Conservation (phyloP, 2,797 vertebrate genomes). For the Hephaestus fuliginosus region DNA sequence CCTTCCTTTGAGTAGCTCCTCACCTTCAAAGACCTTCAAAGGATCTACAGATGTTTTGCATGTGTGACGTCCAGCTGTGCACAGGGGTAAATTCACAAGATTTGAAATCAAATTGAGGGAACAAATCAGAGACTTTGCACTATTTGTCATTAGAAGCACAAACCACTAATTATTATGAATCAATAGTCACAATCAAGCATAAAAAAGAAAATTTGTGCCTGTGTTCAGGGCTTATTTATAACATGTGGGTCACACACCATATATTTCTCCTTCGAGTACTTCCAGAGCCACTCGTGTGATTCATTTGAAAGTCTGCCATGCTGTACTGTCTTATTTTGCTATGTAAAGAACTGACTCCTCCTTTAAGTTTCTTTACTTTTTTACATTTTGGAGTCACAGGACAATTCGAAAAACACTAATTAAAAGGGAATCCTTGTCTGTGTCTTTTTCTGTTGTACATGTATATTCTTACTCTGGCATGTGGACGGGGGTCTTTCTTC, state of each 20-base stretch:
- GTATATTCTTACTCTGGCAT: slow-evolving; percentile 30
- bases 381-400: slow-evolving; percentile 36
- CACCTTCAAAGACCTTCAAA: slow-evolving; percentile 27
- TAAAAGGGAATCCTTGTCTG: slow-evolving; percentile 68
- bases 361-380: slow-evolving; percentile 14
- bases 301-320: slow-evolving; percentile 28
- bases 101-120: slow-evolving; percentile 21
- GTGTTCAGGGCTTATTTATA: slow-evolving; percentile 49
- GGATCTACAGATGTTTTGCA: slow-evolving; percentile 48
- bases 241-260: slow-evolving; percentile 26
- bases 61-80: slow-evolving; percentile 22
- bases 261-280: slow-evolving; percentile 33
- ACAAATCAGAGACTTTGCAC: slow-evolving; percentile 59
- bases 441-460: slow-evolving; percentile 34
- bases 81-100: background rate
- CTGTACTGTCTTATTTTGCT: slow-evolving; percentile 34
- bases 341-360: slow-evolving; percentile 12
- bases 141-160: slow-evolving; percentile 60
- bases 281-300: slow-evolving; percentile 49
- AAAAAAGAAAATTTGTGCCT: background rate
- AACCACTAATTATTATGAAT: slow-evolving; percentile 42
- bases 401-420: slow-evolving; percentile 12
- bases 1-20: slow-evolving; percentile 30
- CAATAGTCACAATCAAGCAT: slow-evolving; percentile 11
- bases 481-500: slow-evolving; percentile 24